Percentiles rank a stretch among this genome's conserved stretches.
phyloP scores from a whole-genome alignment of 1,140 invertebrate species.

The Tetramorium simillimum region DNA sequence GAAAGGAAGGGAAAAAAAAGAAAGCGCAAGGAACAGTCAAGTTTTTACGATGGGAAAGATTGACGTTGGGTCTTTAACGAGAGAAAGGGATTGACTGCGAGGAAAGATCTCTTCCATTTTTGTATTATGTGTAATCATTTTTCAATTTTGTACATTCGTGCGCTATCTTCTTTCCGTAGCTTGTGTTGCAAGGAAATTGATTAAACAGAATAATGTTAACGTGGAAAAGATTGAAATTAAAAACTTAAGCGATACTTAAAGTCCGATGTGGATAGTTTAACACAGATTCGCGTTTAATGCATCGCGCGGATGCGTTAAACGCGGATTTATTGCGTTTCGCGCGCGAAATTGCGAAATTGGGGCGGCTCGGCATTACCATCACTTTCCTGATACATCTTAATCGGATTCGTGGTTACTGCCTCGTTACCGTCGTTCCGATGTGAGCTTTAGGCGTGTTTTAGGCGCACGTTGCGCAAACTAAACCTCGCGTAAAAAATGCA shows the following conservation, averaged over 20 bases:
- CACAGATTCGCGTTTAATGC: background rate
- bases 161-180: background rate
- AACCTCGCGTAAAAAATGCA: background rate
- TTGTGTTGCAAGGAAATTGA: background rate
- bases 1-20: background rate
- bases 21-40: background rate
- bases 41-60: conserved; percentile 8
- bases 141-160: background rate
- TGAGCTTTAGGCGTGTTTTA: background rate
- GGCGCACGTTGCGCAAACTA: background rate
- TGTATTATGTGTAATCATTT: background rate
- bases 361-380: background rate
- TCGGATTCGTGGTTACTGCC: background rate
- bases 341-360: background rate
- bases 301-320: background rate
- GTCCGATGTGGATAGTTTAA: background rate
- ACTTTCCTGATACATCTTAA: conserved; percentile 4
- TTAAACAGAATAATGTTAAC: background rate
- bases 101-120: background rate
- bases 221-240: background rate
- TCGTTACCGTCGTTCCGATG: background rate
- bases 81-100: background rate
- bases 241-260: background rate
- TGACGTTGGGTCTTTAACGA: background rate
- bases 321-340: background rate